Evolutionary conservation across 2,113 vertebrate genomes (phyloP).

Genomic region (Chaetodon auriga): DNA sequence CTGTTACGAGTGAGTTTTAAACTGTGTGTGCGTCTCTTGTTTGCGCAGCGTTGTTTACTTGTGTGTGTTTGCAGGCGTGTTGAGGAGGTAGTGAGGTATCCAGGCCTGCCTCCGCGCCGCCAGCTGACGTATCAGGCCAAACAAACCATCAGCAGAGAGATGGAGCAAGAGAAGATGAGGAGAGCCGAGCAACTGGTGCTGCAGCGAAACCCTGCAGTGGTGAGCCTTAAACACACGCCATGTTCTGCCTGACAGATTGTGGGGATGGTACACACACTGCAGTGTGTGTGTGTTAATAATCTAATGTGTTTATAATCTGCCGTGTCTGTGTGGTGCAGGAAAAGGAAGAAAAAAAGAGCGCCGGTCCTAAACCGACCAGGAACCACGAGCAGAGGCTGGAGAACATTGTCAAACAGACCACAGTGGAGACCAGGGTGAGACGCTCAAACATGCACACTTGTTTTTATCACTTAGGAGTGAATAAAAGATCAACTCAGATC

Average conservation of each 20-base stretch:
- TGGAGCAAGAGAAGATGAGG: constrained; percentile 96
- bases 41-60: background rate
- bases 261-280: background rate
- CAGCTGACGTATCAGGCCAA: constrained; percentile 96
- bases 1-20: background rate
- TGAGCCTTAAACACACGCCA: constrained; percentile 57
- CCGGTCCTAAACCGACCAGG: constrained; percentile 43
- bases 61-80: constrained; percentile 83
- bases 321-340: constrained; percentile 46
- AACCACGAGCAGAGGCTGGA: constrained; percentile 90
- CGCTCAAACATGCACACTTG: background rate
- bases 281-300: constrained; percentile 9
- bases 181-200: constrained; percentile 86
- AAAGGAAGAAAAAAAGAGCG: constrained; percentile 46
- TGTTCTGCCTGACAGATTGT: background rate
- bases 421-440: constrained; percentile 88
- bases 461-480: no score
- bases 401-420: constrained; percentile 84
- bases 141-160: constrained; percentile 94
- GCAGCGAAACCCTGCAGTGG: constrained; percentile 72
- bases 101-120: constrained; percentile 87
- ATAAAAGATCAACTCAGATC: no score
- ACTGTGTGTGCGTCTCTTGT: background rate
- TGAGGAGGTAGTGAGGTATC: constrained; percentile 91
- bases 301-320: constrained; percentile 9